Base-by-base conservation (phyloP, 2,113 vertebrate species). In the Nettapus auritus region DNA sequence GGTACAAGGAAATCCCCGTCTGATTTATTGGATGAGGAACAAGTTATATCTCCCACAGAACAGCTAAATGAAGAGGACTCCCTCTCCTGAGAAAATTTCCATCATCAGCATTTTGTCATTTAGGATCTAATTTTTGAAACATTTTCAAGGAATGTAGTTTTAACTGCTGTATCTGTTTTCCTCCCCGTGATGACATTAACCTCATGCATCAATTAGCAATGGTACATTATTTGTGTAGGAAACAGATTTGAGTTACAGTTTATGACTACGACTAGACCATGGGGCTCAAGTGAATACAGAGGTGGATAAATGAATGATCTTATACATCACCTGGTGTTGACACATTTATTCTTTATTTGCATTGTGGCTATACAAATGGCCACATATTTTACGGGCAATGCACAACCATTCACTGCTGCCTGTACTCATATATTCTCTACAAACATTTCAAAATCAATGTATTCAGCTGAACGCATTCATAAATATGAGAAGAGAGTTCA, bases 401-500 rank as follows among this genome's bases (percentile, higher is more conserved):
- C 50, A 75, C 48, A 86, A 64, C n/a, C 7, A 5, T 71, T 89
- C 46, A 63, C 8, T 81, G 42, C 46, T 70, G n/a, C 52, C 75
- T 57, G 74, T 56, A 91, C 59, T 84, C 64, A 3, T 74, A 77
- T 36, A 20, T 53, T 94, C 85, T 75, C 76, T 94, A 66, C 16
- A 50, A 60, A 5, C 19, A 34, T 31, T 74, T 78, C 59, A 36
- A 74, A 62, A 91, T 36, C 44, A 16, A n/a, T 66, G 42, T 69
- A 76, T 74, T 85, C 57, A 95, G 68, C 8, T 50, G 52, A 89
- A 70, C 40, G 59, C 11, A 76, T 89, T 84, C 46, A 80, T 85
- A 79, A 92, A 93, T 85, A 64, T 0, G 50, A 85, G 90, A 70
- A 67, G 18, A 62, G 50, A 96, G 94, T 96, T 94, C 79, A 87